These are phyloP conservation scores for Plutomurus gul DNA, from an alignment of 1,140 invertebrate species.

Conservation along the genomic window DNA sequence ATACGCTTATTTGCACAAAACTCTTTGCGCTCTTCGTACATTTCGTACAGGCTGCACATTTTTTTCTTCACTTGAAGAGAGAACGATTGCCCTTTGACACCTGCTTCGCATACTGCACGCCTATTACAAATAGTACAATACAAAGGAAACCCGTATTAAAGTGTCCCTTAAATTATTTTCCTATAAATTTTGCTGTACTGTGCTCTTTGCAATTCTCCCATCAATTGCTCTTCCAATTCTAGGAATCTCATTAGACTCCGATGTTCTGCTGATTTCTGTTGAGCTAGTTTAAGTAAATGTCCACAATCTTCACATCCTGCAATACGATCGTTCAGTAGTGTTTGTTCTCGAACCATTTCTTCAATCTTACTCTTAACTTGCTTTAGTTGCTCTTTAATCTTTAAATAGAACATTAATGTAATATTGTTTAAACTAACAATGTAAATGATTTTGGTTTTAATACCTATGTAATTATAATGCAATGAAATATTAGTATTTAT, in stretches of 20 bases:
- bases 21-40: neutral
- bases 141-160: too few species aligned
- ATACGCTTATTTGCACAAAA: neutral
- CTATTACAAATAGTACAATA: neutral
- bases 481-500: too few species aligned
- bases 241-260: neutral
- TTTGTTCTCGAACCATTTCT: neutral
- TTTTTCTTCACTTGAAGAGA: neutral
- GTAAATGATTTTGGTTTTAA: too few species aligned
- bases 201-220: neutral
- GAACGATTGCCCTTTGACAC: neutral
- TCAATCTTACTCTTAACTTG: neutral
- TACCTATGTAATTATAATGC: too few species aligned
- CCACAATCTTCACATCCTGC: neutral
- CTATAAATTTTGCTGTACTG: neutral
- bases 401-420: neutral
- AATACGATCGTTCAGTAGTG: neutral
- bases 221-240: constrained; percentile 11
- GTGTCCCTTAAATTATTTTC: too few species aligned
- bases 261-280: neutral
- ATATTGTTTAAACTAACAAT: too few species aligned
- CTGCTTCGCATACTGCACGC: neutral
- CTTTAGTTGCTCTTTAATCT: neutral
- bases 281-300: neutral
- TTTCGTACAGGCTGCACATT: neutral